Base-by-base conservation (phyloP, 2,797 vertebrate species). In the Cygnus olor region DNA sequence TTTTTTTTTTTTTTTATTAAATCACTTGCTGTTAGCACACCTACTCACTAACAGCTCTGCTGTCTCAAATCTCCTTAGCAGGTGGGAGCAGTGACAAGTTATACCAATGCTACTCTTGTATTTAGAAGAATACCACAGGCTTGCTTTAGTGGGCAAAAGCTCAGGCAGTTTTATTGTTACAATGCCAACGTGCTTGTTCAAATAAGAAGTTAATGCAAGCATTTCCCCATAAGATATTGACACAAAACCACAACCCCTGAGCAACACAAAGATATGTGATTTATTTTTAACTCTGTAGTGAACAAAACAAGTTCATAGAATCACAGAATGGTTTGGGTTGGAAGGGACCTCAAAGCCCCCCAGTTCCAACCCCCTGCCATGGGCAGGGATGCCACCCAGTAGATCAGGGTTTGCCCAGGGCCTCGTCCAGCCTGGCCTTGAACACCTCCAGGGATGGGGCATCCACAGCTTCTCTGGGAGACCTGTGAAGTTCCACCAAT, bases 401-500 rank as follows among this genome's bases (percentile, higher is more conserved):
- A 24, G 47, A 24, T 24, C 47, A 24, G 47, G 47, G n/a, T n/a
- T 24, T 49, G 47, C 47, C 24, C 47, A 49, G 47, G 47, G 22
- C 47, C 47, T 49, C 47, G 5, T 14, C 47, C 47, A 24, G 1
- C 47, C 47, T 49, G 47, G 22, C 45, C 45, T 47, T 47, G 45
- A 21, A 47, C 45, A 47, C 20, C 45, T 22, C 45, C 45, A 47
- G 45, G 45, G 45, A 47, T 22, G 45, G 45, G 45, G 45, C 45
- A 47, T 1, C 10, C 20, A 22, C 45, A 47, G 45, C 20, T 47
- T 47, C 45, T 47, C 45, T 47, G 21, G 45, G 45, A 11, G 11
- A 22, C 45, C 45, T 11, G 45, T 22, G 21, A 47, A 47, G 45
- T 9, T 11, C 7, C 5, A n/a, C 7, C 2, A 0, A 25, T 3